These are phyloP conservation scores for Malthinus flaveolus DNA, from an alignment of 2,888 invertebrate genomes.

Conservation along the genomic window DNA sequence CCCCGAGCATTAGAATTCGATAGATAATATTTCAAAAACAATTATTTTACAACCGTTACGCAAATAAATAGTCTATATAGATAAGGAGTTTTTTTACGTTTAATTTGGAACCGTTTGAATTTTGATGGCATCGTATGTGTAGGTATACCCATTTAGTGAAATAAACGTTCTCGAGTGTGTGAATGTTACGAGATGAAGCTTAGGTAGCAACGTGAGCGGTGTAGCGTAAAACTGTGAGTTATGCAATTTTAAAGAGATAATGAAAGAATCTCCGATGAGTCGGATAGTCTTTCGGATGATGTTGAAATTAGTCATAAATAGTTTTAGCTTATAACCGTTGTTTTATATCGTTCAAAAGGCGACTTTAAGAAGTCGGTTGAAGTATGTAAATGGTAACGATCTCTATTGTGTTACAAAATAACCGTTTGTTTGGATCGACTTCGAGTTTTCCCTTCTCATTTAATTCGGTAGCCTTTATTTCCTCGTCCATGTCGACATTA, in stretches of 20 bases:
- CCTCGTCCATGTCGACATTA: slow-evolving; percentile 1
- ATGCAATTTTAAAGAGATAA: slow-evolving; percentile 14
- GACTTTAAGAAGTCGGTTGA: background rate
- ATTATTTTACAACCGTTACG: slow-evolving; percentile 3
- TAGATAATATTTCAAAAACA: slow-evolving; percentile 4
- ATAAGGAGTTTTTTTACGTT: background rate
- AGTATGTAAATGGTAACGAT: background rate
- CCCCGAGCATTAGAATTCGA: background rate
- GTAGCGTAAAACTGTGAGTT: slow-evolving; percentile 22
- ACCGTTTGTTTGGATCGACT: background rate
- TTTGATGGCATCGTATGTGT: background rate
- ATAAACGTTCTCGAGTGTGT: slow-evolving; percentile 22
- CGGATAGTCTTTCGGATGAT: no score
- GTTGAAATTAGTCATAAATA: no score
- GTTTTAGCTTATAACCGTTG: no score
- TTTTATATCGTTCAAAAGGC: no score
- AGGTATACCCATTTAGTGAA: background rate
- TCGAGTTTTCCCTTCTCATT: background rate
- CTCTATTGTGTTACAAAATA: background rate
- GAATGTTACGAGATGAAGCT: slow-evolving; percentile 9
- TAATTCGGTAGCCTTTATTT: slow-evolving; percentile 1
- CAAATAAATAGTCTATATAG: slow-evolving; percentile 2
- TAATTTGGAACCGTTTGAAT: background rate
- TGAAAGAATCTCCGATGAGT: no score
- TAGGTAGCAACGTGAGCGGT: slow-evolving; percentile 23